Percentiles rank a stretch among this genome's conserved stretches.
Conservation (phyloP, 2,113 vertebrate species). For the Plotosus lineatus region DNA sequence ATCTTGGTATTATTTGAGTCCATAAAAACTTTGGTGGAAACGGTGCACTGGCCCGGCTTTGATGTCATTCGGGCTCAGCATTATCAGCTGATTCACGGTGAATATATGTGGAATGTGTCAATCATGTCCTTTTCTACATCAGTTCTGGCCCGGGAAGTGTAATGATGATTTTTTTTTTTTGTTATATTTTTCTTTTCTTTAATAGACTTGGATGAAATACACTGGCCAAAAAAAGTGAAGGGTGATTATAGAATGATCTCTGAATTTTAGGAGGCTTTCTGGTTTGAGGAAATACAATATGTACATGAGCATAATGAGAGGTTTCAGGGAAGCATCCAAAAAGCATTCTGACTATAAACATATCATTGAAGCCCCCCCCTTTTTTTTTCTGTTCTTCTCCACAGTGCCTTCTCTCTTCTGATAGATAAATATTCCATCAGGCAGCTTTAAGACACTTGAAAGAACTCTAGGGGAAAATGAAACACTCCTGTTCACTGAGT, state of each 20-base stretch:
- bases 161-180: too few species aligned
- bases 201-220: neutral
- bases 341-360: neutral
- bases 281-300: neutral
- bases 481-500: neutral
- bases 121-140: too few species aligned
- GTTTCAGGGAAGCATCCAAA: neutral
- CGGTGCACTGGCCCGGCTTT: too few species aligned
- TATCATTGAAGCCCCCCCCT: neutral
- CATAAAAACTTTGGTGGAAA: too few species aligned
- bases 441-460: conserved; percentile 15
- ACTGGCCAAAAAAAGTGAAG: neutral
- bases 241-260: neutral
- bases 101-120: too few species aligned
- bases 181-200: too few species aligned
- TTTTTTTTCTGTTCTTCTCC: neutral
- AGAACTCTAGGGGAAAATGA: conserved; percentile 8
- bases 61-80: too few species aligned
- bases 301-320: too few species aligned
- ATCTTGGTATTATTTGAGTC: too few species aligned
- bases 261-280: neutral
- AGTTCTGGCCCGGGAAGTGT: too few species aligned
- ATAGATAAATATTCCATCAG: conserved; percentile 3
- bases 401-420: neutral
- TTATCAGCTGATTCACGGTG: too few species aligned